phyloP scores from a whole-genome alignment of 2,888 invertebrate species.

The Coleophora deauratella region DNA sequence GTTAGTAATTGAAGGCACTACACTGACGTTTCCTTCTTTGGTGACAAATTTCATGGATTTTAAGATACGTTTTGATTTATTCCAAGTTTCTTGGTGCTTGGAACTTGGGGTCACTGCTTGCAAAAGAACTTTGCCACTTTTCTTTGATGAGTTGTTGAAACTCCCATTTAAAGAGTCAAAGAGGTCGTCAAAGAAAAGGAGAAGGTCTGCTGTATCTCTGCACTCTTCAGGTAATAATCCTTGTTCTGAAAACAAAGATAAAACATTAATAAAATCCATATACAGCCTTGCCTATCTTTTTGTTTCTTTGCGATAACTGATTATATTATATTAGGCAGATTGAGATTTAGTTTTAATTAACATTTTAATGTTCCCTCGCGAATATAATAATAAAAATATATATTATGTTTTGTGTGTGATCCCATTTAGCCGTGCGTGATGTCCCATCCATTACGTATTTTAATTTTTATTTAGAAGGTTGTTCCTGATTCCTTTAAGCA shows the following conservation, averaged over 20 bases:
- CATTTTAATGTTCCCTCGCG: no score
- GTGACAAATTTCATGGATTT: slow-evolving; percentile 6
- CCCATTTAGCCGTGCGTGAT: background rate
- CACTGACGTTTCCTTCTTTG: background rate
- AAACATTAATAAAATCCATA: background rate
- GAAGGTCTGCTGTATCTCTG: slow-evolving; percentile 17
- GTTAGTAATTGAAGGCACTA: background rate
- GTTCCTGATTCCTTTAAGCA: slow-evolving; percentile 9
- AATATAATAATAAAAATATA: no score
- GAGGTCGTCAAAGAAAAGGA: slow-evolving; percentile 18
- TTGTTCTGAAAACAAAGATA: slow-evolving; percentile 14
- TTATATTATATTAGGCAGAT: no score
- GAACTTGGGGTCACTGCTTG: slow-evolving; percentile 11
- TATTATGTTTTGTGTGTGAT: no score
- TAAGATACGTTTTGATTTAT: slow-evolving; percentile 2
- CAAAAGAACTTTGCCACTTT: slow-evolving; percentile 13
- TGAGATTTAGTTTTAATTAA: no score
- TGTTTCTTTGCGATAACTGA: background rate
- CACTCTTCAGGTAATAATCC: slow-evolving; percentile 16
- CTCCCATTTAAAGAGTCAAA: slow-evolving; percentile 19
- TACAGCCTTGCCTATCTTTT: background rate
- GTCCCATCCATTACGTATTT: background rate
- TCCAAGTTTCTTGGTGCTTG: background rate
- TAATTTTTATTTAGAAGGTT: background rate
- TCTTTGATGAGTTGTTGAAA: slow-evolving; percentile 9